phyloP scores from a whole-genome alignment of 2,113 vertebrate species.

The Datnioides undecimradiatus region DNA sequence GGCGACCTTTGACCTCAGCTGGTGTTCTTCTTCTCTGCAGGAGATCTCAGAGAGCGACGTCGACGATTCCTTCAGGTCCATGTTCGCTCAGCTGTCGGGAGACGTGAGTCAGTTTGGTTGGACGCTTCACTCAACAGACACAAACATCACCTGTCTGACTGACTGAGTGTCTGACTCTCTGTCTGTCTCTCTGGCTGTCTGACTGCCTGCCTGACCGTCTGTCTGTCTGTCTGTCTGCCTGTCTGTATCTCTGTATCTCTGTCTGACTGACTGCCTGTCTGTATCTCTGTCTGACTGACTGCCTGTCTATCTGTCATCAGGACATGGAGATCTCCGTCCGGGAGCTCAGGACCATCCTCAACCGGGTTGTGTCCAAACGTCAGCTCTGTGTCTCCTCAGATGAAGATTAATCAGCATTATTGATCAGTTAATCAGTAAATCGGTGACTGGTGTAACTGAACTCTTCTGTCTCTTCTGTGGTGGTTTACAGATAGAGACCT shows the following conservation, averaged over 20 bases:
- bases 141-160: too few species aligned
- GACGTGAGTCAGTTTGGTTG: conserved; percentile 84
- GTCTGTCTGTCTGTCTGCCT: too few species aligned
- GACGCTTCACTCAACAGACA: too few species aligned
- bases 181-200: too few species aligned
- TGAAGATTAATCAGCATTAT: too few species aligned
- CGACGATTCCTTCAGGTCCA: conserved; percentile 83
- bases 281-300: too few species aligned
- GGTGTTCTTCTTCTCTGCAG: conserved; percentile 76
- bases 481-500: conserved; percentile 78
- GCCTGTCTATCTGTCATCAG: conserved; percentile 75
- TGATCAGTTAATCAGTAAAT: not conserved
- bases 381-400: conserved; percentile 58
- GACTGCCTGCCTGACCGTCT: too few species aligned
- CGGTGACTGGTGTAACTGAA: not conserved
- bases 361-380: conserved; percentile 86
- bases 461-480: conserved; percentile 15
- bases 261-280: too few species aligned
- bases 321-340: conserved; percentile 86
- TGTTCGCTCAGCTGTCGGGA: conserved; percentile 87
- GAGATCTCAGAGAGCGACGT: conserved; percentile 85
- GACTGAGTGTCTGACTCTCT: too few species aligned
- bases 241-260: too few species aligned
- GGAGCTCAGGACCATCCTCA: conserved; percentile 86
- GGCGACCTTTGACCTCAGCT: conserved; percentile 14